Base-by-base conservation (phyloP, 2,888 invertebrate species). In the Pasiphila rectangulata region DNA sequence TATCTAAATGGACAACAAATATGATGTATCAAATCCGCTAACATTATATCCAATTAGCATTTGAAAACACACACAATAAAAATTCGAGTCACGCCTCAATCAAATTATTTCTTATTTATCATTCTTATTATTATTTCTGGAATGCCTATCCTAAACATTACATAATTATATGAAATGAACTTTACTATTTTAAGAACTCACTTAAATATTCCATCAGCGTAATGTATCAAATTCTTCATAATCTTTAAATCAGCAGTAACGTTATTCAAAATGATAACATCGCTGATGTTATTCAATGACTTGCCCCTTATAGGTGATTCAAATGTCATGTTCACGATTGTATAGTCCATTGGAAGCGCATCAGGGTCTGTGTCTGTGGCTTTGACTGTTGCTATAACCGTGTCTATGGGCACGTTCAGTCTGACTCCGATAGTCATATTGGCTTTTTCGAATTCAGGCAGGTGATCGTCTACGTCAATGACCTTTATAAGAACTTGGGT, bases 381-480 rank as follows among this genome's bases (percentile, higher is more conserved):
- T 57, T 90, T 90, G 2, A 95, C 72, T 0, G 91, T 92, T 0
- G 93, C 90, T 19, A 95, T 89, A 9, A 92, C 86, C 0, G 94
- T 94, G 52, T 94, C 94, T 16, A 94, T 89, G 0, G 94, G 93
- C 0, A 94, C 93, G 67, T 94, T 94, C 1, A 94, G 83, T 27
- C 94, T 89, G 0, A 95, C 94, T 1, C 95, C 94, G 3, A 94
- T 80, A 0, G 94, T 93, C 50, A 92, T 76, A 52, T 92, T 91
- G 2, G 90, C 85, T 15, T 87, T 89, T 24, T 84, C 85, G 51
- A 95, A 95, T 55, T 90, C 80, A 0, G 95, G 95, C 21, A 92
- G 72, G 67, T 95, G 94, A 59, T 95, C 95, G 60, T 95, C 95
- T 10, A 94, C 88, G 56, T 95, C 95, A 1, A 90, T 54, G 0